Base-by-base conservation (phyloP, 2,888 invertebrate genomes). In the Diplazon laetatorius region DNA sequence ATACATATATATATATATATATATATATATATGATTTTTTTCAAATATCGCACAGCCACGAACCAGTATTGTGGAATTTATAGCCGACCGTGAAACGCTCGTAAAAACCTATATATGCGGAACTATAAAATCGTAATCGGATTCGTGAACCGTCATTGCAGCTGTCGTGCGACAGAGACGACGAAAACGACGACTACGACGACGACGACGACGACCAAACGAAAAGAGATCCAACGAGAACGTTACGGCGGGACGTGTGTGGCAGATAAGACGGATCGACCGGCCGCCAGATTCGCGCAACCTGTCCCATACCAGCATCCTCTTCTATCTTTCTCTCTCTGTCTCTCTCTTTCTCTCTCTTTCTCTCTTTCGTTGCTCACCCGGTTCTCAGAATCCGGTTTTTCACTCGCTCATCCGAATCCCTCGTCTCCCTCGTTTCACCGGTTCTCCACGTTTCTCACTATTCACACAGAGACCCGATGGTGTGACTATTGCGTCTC, bases 91-190 rank as follows among this genome's bases (percentile, higher is more conserved):
- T 42, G 74, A 78, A 78, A 72, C 71, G 73, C 71, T 81, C 82
- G 83, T 86, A 87, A 87, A 88, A 83, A 10, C n/a, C 83, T 84
- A 78, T 79, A 81, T 83, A 85, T 82, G 78, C 72, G 70, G 81
- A 80, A 84, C 82, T 80, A 83, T 88, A 87, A 88, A 87, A 86
- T 86, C 83, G 85, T 86, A 87, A 87, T 83, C 85, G 86, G 87
- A 87, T 86, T 83, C 83, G 42, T 12, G 42, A 42, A 42, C 42
- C 42, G 10, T 42, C 42, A 42, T 10, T n/a, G 10, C 42, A 4
- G 42, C 2, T 30, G 30, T 30, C 6, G 30, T 2, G 10, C 42
- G 42, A 42, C 3, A 12, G 10, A 2, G 42, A 42, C 3, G 10
- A n/a, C 12, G n/a, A n/a, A 42, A 6, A 4, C 6, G 42, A 10